Evolutionary conservation across 2,888 invertebrate genomes (phyloP).

Genomic region (Nephrocerus scutellatus): DNA sequence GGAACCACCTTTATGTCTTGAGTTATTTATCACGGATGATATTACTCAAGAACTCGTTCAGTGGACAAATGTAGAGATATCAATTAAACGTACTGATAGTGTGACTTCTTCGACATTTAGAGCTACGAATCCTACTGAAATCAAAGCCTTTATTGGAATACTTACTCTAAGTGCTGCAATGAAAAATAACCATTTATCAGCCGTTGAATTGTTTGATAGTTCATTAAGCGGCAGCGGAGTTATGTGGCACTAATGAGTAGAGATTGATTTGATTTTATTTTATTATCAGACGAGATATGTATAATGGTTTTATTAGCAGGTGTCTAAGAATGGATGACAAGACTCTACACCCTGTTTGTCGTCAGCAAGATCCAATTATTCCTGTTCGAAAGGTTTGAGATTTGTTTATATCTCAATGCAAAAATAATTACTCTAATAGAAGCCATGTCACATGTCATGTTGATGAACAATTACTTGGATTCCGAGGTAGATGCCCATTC

Average conservation of each 20-base stretch:
- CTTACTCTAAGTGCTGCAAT: conserved; percentile 16
- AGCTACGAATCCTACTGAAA: conserved; percentile 15
- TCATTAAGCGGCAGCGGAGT: conserved; percentile 22
- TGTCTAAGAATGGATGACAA: conserved; percentile 20
- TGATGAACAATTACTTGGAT: conserved; percentile 16
- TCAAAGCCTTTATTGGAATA: conserved; percentile 21
- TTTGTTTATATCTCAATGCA: conserved; percentile 11
- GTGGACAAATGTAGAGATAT: conserved; percentile 16
- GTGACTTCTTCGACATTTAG: conserved; percentile 14
- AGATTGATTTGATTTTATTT: conserved; percentile 24
- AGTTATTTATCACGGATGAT: conserved; percentile 15
- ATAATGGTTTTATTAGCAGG: no score
- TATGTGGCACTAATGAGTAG: conserved; percentile 23
- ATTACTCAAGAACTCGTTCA: conserved; percentile 14
- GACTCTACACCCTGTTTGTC: conserved; percentile 10
- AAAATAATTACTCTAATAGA: conserved; percentile 11
- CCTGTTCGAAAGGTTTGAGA: conserved; percentile 12
- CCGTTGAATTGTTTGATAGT: conserved; percentile 24
- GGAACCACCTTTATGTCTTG: conserved; percentile 11
- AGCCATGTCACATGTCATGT: conserved; percentile 11
- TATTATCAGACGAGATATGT: no score
- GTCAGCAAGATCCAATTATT: conserved; percentile 10
- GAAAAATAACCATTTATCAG: conserved; percentile 25
- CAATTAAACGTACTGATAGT: conserved; percentile 14
- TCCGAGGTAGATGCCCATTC: conserved; percentile 15